Evolutionary conservation across 2,797 vertebrate species (phyloP), one percentile per base, ranked within the genome.

Genomic region (Brachyrhaphis roseni): DNA sequence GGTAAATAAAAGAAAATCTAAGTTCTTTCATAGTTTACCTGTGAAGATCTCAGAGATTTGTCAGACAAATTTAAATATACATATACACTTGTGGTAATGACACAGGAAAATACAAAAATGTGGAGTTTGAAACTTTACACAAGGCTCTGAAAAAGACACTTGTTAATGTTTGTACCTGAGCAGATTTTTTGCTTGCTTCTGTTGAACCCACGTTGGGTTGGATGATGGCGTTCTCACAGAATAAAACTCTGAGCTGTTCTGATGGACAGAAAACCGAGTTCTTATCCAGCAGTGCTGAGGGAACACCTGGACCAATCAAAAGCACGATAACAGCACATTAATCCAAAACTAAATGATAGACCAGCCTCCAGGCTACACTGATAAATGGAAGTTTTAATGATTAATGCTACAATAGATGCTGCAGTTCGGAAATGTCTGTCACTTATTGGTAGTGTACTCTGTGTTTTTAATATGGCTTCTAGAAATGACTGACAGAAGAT

Each of bases 231-330:
- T 91, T 89, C 2, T 70, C 90, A 1, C 86, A 90, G 79, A 93
- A 83, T 78, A 92, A 34, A 12, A 94, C 86, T 75, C 91, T 84
- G 80, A 94, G 93, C 89, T 93, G 89, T 39, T 93, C 89, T 8
- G 90, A 76, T 0, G 87, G 72, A 72, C 82, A 72, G 26, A 28
- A 76, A 68, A 84, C 75, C 0, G 23, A 39, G 59, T 81, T 78
- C 20, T 57, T 86, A 68, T 89, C 81, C 80, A 94, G 68, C 64
- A 92, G 78, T 0, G 81, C 84, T 0, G 91, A 90, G 43, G 88
- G 46, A 70, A 94, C 87, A 70, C 93, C 93, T 93, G 81, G 13
- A 86, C 26, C 80, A 74, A 66, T 1, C 2, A 81, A 18, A 85
- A 41, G 2, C 1, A 64, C 2, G 1, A n/a, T 12, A 26, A 66